These are phyloP conservation scores for Clarias macrocephalus DNA, from an alignment of 2,113 vertebrate genomes.

Conservation along the genomic window DNA sequence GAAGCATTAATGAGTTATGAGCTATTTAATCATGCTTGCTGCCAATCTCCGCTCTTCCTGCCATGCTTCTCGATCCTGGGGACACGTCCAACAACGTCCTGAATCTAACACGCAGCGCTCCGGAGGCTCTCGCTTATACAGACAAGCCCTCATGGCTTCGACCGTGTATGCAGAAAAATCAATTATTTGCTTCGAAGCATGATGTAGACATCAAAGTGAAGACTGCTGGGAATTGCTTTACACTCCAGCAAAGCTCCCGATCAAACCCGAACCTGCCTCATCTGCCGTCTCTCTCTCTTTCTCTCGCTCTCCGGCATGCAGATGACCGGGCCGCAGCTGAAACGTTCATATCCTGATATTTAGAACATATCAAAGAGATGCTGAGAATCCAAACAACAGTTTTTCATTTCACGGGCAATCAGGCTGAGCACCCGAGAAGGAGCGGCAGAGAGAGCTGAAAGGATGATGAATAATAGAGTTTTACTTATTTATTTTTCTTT, in stretches of 20 bases:
- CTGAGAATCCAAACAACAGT: conserved; percentile 27
- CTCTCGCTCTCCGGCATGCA: neutral
- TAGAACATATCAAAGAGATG: conserved; percentile 29
- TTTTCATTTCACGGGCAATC: conserved; percentile 38
- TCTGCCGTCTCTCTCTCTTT: neutral
- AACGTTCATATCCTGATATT: conserved; percentile 31
- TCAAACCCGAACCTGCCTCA: conserved; percentile 5
- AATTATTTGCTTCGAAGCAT: conserved; percentile 16
- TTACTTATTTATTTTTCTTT: no score
- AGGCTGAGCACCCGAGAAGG: neutral
- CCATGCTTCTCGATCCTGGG: neutral
- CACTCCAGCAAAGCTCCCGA: neutral
- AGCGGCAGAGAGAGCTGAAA: neutral
- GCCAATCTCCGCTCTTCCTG: neutral
- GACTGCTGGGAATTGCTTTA: conserved; percentile 14
- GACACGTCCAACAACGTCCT: neutral
- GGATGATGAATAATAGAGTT: neutral
- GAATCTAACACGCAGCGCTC: neutral
- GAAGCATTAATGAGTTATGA: neutral
- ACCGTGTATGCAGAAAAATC: neutral
- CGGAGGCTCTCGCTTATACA: neutral
- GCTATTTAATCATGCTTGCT: neutral
- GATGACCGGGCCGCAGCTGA: conserved; percentile 4
- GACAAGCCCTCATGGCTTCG: neutral
- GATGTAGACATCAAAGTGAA: conserved; percentile 41